Conservation (phyloP, 2,113 vertebrate genomes). For the Turnix velox region DNA sequence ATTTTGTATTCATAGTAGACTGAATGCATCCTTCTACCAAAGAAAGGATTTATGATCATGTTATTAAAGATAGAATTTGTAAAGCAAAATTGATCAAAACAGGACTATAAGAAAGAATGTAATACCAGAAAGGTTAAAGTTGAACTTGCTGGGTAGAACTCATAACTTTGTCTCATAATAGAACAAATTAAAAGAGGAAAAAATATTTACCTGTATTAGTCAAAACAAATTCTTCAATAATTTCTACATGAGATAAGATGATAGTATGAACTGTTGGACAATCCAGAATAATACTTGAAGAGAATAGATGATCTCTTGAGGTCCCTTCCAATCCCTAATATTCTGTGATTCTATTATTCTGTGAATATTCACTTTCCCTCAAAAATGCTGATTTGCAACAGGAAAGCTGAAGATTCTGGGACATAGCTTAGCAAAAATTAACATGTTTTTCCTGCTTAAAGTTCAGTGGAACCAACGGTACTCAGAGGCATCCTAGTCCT, state of each 20-base stretch:
- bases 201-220: neutral
- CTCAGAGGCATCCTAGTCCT: neutral
- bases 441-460: neutral
- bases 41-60: neutral
- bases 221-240: neutral
- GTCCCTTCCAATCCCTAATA: no score
- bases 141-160: neutral
- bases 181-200: neutral
- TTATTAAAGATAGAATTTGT: neutral
- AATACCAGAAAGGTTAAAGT: neutral
- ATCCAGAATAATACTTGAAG: neutral
- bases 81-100: neutral
- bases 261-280: neutral
- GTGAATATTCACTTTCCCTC: neutral
- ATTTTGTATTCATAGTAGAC: neutral
- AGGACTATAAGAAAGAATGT: neutral
- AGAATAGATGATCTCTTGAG: no score
- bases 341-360: no score
- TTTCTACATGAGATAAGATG: neutral
- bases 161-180: no score
- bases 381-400: neutral
- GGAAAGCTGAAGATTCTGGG: neutral
- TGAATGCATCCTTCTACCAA: neutral
- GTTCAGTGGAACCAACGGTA: neutral
- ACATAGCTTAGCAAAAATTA: neutral